These are phyloP conservation scores for Paelopatides confundens DNA, from an alignment of 53 echinoderm and acorn worm species.

Conservation along the genomic window DNA sequence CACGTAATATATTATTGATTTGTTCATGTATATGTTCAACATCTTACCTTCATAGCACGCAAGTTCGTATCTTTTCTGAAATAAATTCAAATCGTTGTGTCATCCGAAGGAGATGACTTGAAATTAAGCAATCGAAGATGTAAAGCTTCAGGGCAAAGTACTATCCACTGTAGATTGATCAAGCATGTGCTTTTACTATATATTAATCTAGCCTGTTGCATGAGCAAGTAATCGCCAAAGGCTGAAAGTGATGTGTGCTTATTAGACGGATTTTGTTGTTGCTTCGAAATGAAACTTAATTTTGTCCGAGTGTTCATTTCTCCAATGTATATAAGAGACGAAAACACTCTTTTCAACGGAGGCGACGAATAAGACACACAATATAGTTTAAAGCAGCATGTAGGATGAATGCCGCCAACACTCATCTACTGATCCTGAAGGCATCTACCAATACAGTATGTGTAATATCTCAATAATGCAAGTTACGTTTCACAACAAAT, in stretches of 20 bases:
- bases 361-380: too few relatives aligned
- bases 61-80: not conserved
- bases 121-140: slow-evolving; percentile 40
- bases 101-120: not conserved
- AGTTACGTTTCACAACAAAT: too few relatives aligned
- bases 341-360: too few relatives aligned
- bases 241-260: not conserved
- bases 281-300: not conserved
- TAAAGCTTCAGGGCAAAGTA: slow-evolving; percentile 23
- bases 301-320: not conserved
- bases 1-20: not conserved
- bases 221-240: not conserved
- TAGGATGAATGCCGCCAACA: too few relatives aligned
- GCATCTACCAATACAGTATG: too few relatives aligned
- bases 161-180: not conserved
- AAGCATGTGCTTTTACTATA: not conserved
- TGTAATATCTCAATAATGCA: too few relatives aligned
- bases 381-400: too few relatives aligned
- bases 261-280: slow-evolving; percentile 9
- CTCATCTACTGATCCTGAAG: too few relatives aligned
- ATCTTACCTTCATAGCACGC: not conserved
- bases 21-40: not conserved
- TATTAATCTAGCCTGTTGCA: slow-evolving; percentile 22
- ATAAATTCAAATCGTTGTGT: slow-evolving; percentile 30
- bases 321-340: too few relatives aligned